Evolutionary conservation across 1,140 invertebrate species (phyloP).

Genomic region (Phocides pigmalion): DNA sequence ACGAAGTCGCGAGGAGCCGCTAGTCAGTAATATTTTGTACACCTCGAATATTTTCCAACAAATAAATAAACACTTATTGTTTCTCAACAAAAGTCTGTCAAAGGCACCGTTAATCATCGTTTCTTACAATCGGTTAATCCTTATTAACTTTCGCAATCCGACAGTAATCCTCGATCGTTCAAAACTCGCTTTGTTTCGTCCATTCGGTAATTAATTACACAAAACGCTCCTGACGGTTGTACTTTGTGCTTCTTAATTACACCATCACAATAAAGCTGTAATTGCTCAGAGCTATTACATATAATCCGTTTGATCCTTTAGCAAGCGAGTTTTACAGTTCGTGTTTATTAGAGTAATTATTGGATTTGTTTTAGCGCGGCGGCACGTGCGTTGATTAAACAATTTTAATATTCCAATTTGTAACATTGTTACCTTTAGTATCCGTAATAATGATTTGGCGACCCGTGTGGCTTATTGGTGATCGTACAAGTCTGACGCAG

Average conservation of each 20-base stretch:
- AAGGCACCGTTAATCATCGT: conserved; percentile 3
- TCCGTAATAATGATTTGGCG: neutral
- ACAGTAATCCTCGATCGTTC: conserved; percentile 21
- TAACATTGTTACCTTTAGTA: neutral
- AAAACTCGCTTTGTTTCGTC: conserved; percentile 20
- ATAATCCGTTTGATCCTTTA: conserved; percentile 27
- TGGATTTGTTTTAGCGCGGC: neutral
- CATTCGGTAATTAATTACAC: conserved; percentile 28
- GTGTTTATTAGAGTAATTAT: neutral
- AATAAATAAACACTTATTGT: neutral
- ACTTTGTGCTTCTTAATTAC: conserved; percentile 26
- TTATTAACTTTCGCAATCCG: conserved; percentile 23
- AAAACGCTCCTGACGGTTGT: conserved; percentile 14
- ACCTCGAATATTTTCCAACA: neutral
- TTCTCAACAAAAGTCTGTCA: neutral
- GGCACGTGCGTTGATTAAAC: neutral
- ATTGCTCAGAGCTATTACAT: conserved; percentile 23
- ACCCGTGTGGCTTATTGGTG: too few relatives aligned
- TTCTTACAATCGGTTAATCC: conserved; percentile 16
- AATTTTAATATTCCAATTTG: neutral
- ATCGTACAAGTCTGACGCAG: too few relatives aligned
- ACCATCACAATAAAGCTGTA: conserved; percentile 26
- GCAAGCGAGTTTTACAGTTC: conserved; percentile 3
- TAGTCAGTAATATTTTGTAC: too few relatives aligned
- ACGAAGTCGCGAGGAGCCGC: too few relatives aligned